Conservation (phyloP, 2,797 vertebrate species). For the Anniella stebbinsi region DNA sequence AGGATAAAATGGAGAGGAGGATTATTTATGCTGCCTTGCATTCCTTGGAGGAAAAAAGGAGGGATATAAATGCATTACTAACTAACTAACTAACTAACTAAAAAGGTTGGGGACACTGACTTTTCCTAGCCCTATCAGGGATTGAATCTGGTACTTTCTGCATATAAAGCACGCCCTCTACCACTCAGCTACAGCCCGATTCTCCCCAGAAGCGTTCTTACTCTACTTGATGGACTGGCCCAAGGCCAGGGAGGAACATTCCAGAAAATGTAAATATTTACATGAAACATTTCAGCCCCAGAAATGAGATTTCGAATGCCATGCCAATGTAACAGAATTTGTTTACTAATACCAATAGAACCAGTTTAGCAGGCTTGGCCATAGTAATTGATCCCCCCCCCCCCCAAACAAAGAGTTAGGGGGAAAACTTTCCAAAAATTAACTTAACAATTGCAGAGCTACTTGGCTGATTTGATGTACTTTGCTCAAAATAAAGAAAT, state of each 20-base stretch:
- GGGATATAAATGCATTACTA: too few species aligned
- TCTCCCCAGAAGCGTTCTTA: neutral
- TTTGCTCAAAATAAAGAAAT: neutral
- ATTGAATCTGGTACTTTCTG: neutral
- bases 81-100: too few species aligned
- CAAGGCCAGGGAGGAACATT: neutral
- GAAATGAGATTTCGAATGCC: neutral
- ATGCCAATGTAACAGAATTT: neutral
- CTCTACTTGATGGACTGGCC: neutral
- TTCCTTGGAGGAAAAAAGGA: too few species aligned
- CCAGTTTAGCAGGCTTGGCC: neutral
- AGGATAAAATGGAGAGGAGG: too few species aligned
- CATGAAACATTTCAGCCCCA: neutral
- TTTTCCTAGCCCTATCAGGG: neutral
- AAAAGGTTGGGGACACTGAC: neutral
- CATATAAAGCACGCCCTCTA: neutral
- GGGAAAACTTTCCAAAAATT: neutral
- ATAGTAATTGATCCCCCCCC: neutral
- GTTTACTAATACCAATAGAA: neutral
- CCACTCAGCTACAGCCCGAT: neutral
- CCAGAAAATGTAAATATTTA: neutral
- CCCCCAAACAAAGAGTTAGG: neutral
- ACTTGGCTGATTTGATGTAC: slow-evolving; percentile 4
- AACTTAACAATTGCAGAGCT: neutral
- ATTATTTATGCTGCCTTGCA: too few species aligned